A percentile compares a stretch with the other conserved stretches of the same genome.
Evolutionary conservation across 2,113 vertebrate genomes (phyloP).

Genomic region (Trematocara stigmaticum): DNA sequence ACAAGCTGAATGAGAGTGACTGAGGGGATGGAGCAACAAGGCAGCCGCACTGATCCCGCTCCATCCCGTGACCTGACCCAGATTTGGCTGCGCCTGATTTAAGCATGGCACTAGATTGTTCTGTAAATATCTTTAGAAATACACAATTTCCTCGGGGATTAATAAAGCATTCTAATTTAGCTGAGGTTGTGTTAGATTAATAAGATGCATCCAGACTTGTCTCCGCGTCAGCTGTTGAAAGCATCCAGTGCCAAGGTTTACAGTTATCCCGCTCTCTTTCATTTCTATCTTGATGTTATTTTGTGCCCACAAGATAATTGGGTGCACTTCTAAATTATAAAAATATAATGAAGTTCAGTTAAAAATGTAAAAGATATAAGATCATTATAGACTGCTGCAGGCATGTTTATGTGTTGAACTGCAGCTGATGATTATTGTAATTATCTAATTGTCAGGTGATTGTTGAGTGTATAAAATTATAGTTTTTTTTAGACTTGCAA

Average conservation of each 20-base stretch:
- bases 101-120: conserved; percentile 25
- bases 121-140: conserved; percentile 13
- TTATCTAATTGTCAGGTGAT: neutral
- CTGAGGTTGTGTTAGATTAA: neutral
- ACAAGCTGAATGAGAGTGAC: neutral
- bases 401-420: neutral
- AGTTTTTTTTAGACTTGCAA: neutral
- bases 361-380: neutral
- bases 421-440: neutral
- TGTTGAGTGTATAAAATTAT: neutral
- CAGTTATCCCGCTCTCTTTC: neutral
- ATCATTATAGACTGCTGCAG: neutral
- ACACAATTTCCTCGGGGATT: neutral
- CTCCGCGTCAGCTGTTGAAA: neutral
- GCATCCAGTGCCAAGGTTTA: conserved; percentile 4
- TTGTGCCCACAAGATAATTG: neutral
- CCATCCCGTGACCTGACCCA: conserved; percentile 60
- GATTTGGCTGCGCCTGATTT: conserved; percentile 34
- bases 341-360: neutral
- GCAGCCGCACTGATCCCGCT: conserved; percentile 32
- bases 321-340: neutral
- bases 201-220: neutral
- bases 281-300: neutral
- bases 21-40: conserved; percentile 17
- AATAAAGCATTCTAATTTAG: neutral